Evolutionary conservation across 2,797 vertebrate species (phyloP).

Genomic region (Enoplosus armatus): DNA sequence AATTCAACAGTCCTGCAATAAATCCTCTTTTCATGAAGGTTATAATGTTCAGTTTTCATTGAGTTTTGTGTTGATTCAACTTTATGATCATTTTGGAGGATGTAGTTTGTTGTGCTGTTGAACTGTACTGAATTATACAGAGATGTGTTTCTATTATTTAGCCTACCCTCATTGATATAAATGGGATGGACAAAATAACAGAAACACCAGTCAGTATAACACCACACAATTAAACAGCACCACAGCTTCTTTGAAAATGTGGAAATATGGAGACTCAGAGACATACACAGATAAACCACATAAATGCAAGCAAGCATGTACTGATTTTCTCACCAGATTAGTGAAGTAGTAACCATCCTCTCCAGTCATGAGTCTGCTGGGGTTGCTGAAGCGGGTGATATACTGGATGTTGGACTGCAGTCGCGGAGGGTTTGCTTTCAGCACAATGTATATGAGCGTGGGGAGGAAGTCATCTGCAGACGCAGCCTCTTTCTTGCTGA

Average conservation of each 20-base stretch:
- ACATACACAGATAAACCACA: neutral
- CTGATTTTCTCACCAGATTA: constrained; percentile 87
- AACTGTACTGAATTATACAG: neutral
- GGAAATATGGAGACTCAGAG: neutral
- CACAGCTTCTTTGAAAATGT: neutral
- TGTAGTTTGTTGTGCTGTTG: neutral
- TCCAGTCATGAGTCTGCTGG: constrained; percentile 96
- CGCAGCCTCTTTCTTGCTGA: constrained; percentile 94
- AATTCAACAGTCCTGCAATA: no score
- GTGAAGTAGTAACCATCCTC: constrained; percentile 99
- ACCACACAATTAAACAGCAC: neutral
- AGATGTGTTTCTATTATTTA: neutral
- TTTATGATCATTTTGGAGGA: neutral
- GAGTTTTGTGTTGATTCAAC: neutral
- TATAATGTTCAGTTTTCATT: neutral
- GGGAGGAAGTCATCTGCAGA: constrained; percentile 98
- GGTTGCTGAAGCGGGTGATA: constrained; percentile 97
- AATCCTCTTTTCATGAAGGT: no score
- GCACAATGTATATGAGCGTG: constrained; percentile 96
- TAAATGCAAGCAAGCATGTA: neutral
- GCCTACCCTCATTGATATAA: neutral
- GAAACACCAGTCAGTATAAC: neutral
- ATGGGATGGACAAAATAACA: neutral
- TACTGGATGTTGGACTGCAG: constrained; percentile 99
- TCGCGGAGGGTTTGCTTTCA: constrained; percentile 97